Percentiles rank a stretch among this genome's conserved stretches.
phyloP scores from a whole-genome alignment of 2,797 vertebrate species.

The Balearica regulorum region DNA sequence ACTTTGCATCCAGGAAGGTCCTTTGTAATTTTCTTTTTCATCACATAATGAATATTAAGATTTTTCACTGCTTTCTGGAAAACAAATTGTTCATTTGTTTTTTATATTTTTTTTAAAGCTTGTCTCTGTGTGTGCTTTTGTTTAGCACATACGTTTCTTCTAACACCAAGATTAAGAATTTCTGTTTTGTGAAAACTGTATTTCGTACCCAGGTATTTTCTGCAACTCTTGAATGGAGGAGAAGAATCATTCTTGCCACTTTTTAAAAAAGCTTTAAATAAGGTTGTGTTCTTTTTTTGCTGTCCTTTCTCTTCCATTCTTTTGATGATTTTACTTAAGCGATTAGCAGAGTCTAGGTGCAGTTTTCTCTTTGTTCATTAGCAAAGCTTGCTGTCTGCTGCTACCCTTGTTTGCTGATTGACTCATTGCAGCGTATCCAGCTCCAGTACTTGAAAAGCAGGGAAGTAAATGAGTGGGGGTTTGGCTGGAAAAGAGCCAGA shows the following conservation, averaged over 20 bases:
- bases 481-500: slow-evolving; percentile 76
- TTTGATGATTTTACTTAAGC: not conserved
- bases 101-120: not conserved
- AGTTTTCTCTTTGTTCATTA: slow-evolving; percentile 1
- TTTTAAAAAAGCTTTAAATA: not conserved
- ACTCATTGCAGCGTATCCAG: slow-evolving; percentile 47
- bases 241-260: not conserved
- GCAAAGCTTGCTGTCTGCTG: slow-evolving; percentile 31
- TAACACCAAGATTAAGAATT: not conserved
- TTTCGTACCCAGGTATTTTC: not conserved
- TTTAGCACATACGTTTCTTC: not conserved
- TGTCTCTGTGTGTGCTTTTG: not conserved
- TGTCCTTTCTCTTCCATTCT: not conserved
- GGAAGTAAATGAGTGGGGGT: slow-evolving; percentile 72
- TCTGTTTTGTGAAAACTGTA: not conserved
- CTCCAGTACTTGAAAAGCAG: slow-evolving; percentile 60
- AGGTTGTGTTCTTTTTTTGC: not conserved
- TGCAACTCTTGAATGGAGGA: not conserved
- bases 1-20: not conserved
- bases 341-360: not conserved
- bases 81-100: not conserved
- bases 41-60: not conserved
- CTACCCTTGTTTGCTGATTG: slow-evolving; percentile 21
- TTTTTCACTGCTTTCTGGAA: not conserved
- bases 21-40: slow-evolving; percentile 6